Base-by-base conservation (phyloP, 2,888 invertebrate species). In the Synergus gifuensis region DNA sequence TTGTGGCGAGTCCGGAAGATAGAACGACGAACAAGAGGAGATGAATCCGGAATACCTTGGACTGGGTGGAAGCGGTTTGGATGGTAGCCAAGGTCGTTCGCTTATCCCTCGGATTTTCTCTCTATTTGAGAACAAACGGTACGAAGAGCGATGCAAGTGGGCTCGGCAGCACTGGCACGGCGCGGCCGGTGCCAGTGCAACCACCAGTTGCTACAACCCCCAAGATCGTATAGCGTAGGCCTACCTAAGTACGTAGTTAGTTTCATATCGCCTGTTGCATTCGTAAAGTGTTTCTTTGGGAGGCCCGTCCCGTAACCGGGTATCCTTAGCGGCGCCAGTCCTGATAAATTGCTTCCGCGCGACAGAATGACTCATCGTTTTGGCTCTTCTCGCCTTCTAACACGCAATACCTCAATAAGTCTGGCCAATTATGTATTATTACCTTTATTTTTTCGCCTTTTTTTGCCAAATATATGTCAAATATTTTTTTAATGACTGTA, bases 141-240 rank as follows among this genome's bases (percentile, higher is more conserved):
- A 89, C 87, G 86, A 86, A 87, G 86, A 82, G 87, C 87, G 89
- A 86, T 90, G 90, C 90, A 90, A 90, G 90, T 88, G 89, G 88
- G 88, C 88, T 89, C 86, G 86, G 85, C 86, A 87, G 86, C 88
- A 87, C 88, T n/a, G 86, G 89, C 84, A 86, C 83, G 87, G 87
- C 69, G 69, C 69, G 69, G 49, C 69, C 69, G 69, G 46, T 69
- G 49, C 69, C 88, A 86, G 89, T 91, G 91, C 92, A 92, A 92
- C 93, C 93, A 93, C 93, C 92, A 93, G 92, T 93, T 93, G 93
- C 93, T 90, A 89, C 86, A 86, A 83, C 81, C 80, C 79, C 83
- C 79, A 42, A 81, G 79, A 81, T 81, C 78, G 82, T 83, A 81
- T 84, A 83, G 79, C 82, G 85, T 90, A 91, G 91, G 91, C 91